A percentile compares a stretch with the other conserved stretches of the same genome.
Evolutionary conservation across 2,113 vertebrate species (phyloP).

Genomic region (Aptenodytes patagonicus): DNA sequence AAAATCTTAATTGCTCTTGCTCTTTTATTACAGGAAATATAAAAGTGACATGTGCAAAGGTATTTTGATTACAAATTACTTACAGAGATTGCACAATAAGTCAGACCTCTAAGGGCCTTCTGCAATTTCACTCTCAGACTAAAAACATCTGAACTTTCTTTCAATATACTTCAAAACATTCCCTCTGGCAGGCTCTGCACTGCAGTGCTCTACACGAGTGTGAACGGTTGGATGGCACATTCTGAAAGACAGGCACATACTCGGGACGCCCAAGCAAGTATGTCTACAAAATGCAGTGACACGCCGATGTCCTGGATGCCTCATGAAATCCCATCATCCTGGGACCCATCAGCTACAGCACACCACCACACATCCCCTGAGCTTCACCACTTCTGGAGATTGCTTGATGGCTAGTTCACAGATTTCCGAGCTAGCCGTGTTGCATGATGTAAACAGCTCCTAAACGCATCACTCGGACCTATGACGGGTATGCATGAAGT

Average conservation of each 20-base stretch:
- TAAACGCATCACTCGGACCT: not conserved
- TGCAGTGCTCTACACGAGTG: not conserved
- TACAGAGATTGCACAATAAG: conserved; percentile 64
- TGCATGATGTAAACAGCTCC: not conserved
- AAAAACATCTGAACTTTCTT: conserved; percentile 57
- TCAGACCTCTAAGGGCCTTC: conserved; percentile 59
- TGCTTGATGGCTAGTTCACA: not conserved
- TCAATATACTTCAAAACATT: not conserved
- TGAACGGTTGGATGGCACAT: not conserved
- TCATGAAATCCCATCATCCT: not conserved
- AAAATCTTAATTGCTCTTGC: conserved; percentile 67
- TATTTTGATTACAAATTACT: conserved; percentile 69
- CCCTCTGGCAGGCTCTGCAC: not conserved
- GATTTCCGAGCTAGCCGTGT: not conserved
- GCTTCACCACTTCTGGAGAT: not conserved
- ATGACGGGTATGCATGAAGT: not conserved
- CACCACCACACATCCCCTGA: not conserved
- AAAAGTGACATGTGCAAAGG: conserved; percentile 65
- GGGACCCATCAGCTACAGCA: not conserved
- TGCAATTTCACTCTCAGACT: conserved; percentile 54
- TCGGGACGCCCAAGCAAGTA: not conserved
- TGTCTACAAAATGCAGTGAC: not conserved
- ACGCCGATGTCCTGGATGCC: not conserved
- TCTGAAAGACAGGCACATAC: not conserved
- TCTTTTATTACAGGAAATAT: conserved; percentile 68